Evolutionary conservation across 2,888 invertebrate species (phyloP).

Genomic region (Synergus itoensis): DNA sequence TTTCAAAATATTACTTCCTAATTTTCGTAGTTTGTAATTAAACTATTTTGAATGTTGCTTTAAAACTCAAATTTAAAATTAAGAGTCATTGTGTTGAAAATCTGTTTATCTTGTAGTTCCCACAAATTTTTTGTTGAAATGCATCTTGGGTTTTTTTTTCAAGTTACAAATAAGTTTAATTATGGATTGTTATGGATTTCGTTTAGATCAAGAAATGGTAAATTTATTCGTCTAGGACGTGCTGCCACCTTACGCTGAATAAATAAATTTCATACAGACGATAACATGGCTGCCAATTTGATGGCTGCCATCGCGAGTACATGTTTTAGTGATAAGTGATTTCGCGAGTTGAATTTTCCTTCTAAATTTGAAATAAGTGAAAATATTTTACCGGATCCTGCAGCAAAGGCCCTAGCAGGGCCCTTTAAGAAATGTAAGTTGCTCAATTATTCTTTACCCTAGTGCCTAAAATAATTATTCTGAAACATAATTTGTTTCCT

Average conservation of each 20-base stretch:
- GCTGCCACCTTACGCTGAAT: constrained; percentile 52
- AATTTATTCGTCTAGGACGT: neutral
- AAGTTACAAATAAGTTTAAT: too few relatives aligned
- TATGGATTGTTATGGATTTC: neutral
- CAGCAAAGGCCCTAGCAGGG: constrained; percentile 53
- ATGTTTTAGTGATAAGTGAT: constrained; percentile 71
- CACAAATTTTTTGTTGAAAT: too few relatives aligned
- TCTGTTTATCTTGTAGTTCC: too few relatives aligned
- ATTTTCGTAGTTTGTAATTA: too few relatives aligned
- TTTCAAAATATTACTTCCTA: too few relatives aligned
- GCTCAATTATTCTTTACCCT: constrained; percentile 23
- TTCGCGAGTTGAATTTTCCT: constrained; percentile 60
- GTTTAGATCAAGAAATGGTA: neutral
- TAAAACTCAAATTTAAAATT: too few relatives aligned
- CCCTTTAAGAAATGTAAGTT: constrained; percentile 61
- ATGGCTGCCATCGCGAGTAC: constrained; percentile 56
- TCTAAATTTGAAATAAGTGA: constrained; percentile 57
- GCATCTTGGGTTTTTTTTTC: too few relatives aligned
- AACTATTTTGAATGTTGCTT: too few relatives aligned
- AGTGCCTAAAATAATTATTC: constrained; percentile 6
- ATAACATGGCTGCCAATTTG: constrained; percentile 67
- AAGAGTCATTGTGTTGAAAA: too few relatives aligned
- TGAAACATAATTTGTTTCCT: neutral
- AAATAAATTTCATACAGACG: constrained; percentile 50
- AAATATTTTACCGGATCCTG: constrained; percentile 52